Conservation (phyloP, 1,140 invertebrate genomes). For the Drosophila micromelanica region DNA sequence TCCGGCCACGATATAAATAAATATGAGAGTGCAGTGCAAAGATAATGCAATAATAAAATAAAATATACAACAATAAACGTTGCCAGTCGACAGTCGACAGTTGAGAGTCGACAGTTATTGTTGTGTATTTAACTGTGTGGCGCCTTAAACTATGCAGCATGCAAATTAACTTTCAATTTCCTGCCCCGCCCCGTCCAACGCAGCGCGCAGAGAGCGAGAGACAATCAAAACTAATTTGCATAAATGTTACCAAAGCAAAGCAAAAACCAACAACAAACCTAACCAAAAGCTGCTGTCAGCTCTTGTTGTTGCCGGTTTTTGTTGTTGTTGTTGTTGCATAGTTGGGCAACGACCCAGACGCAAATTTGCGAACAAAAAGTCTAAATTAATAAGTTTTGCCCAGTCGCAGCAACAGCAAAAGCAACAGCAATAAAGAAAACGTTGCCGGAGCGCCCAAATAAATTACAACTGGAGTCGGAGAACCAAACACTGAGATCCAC, state of each 20-base stretch:
- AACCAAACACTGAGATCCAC: conserved; percentile 4
- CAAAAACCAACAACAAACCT: conserved; percentile 48
- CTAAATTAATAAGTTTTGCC: conserved; percentile 80
- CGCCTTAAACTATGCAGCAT: conserved; percentile 64
- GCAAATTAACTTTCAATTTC: conserved; percentile 84
- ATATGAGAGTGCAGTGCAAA: conserved; percentile 44
- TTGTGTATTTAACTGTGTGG: conserved; percentile 73
- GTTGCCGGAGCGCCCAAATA: conserved; percentile 45
- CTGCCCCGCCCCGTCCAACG: conserved; percentile 19
- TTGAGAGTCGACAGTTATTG: conserved; percentile 55
- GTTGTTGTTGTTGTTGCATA: conserved; percentile 46
- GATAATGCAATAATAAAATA: conserved; percentile 77
- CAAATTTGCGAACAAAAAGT: conserved; percentile 78
- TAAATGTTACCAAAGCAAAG: conserved; percentile 76
- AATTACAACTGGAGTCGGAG: conserved; percentile 48
- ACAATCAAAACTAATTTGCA: conserved; percentile 83
- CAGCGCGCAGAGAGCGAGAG: conserved; percentile 32
- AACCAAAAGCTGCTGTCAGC: conserved; percentile 54
- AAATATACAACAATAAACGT: conserved; percentile 58
- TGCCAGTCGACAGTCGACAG: conserved; percentile 14
- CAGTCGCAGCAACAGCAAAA: conserved; percentile 9
- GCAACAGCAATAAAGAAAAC: conserved; percentile 67
- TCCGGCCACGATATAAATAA: conserved; percentile 53
- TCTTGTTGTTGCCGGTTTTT: neutral
- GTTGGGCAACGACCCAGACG: conserved; percentile 74